These are phyloP conservation scores for Hepsetus odoe DNA, from an alignment of 2,113 vertebrate species.

Conservation along the genomic window DNA sequence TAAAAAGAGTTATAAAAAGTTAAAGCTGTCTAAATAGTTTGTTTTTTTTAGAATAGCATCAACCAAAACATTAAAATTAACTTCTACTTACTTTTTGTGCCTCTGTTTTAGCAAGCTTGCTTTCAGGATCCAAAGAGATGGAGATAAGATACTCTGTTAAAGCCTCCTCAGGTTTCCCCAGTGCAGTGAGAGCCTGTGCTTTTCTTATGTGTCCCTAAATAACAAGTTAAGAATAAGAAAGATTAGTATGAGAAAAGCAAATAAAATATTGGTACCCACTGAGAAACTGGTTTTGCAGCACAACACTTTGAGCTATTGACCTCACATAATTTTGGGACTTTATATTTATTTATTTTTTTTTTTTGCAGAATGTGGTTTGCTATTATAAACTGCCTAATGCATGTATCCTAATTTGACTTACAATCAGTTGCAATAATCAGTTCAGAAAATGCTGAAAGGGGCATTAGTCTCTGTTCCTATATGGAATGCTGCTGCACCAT, in stretches of 20 bases:
- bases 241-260: background rate
- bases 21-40: background rate
- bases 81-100: conserved; percentile 78
- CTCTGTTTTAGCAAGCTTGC: conserved; percentile 81
- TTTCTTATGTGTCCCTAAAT: conserved; percentile 86
- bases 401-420: too few species aligned
- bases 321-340: too few species aligned
- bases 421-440: too few species aligned
- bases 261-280: too few species aligned
- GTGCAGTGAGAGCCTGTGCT: conserved; percentile 83
- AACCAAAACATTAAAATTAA: background rate
- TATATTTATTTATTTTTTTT: too few species aligned
- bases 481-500: too few species aligned
- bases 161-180: conserved; percentile 87
- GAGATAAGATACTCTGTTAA: conserved; percentile 87
- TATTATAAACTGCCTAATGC: too few species aligned
- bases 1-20: background rate
- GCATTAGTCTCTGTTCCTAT: too few species aligned
- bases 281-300: too few species aligned
- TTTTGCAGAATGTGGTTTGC: too few species aligned
- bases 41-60: background rate
- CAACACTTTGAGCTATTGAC: too few species aligned
- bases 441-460: too few species aligned
- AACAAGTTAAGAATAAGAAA: background rate
- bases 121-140: conserved; percentile 85